Conservation (phyloP, 2,797 vertebrate genomes). For the Masticophis lateralis region DNA sequence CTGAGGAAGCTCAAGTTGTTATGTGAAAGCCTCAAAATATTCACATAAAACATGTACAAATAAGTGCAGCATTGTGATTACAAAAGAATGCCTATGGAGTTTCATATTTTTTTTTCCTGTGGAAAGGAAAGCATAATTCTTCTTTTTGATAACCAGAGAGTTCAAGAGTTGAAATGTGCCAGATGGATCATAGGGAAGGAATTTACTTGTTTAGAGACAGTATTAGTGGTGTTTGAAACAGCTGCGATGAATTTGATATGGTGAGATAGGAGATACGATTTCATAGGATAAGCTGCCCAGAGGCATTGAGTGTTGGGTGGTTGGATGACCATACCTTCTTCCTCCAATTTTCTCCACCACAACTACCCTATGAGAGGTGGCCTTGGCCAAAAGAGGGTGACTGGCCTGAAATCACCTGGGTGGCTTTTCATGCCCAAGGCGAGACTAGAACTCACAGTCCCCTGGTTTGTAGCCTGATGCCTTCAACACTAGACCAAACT, state of each 20-base stretch:
- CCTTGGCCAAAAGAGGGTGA: not conserved
- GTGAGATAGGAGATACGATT: not conserved
- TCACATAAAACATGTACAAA: not conserved
- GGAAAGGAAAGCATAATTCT: not conserved
- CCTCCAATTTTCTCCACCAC: not conserved
- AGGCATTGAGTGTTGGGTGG: not conserved
- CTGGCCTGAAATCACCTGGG: not conserved
- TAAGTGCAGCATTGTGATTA: not conserved
- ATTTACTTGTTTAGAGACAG: constrained; percentile 31
- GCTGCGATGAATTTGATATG: not conserved
- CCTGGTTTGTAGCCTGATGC: not conserved
- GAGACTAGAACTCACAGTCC: not conserved
- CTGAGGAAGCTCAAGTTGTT: not conserved
- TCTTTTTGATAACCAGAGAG: not conserved
- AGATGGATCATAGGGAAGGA: not conserved
- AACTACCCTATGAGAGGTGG: not conserved
- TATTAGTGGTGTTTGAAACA: constrained; percentile 26
- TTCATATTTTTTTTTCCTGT: not conserved
- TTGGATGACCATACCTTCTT: not conserved
- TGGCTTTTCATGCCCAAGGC: not conserved
- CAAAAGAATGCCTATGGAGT: not conserved
- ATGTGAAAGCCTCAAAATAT: not conserved
- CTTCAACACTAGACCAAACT: not conserved
- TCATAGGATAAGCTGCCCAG: not conserved
- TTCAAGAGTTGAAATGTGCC: constrained; percentile 13